phyloP scores from a whole-genome alignment of 2,888 invertebrate genomes.

The Lamellibrachia columna region DNA sequence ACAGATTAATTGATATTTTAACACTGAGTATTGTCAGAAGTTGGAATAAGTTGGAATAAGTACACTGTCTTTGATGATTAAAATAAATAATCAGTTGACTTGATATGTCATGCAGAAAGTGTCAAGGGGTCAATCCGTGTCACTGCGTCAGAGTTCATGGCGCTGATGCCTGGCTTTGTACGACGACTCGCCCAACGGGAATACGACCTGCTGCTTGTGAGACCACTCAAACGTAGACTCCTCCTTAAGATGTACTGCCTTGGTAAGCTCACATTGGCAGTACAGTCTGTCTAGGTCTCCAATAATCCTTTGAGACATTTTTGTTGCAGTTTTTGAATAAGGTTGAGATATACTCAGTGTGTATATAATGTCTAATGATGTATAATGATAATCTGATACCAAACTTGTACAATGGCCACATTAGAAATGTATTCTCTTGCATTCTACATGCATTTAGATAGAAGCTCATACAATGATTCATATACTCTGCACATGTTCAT shows the following conservation, averaged over 20 bases:
- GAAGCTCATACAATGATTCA: too few relatives aligned
- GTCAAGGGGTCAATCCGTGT: slow-evolving; percentile 56
- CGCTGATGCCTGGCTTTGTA: slow-evolving; percentile 56
- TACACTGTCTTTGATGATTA: neutral
- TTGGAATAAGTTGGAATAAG: neutral
- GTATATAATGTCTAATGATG: too few relatives aligned
- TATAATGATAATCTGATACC: too few relatives aligned
- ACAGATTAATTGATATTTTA: neutral
- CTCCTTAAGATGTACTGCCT: slow-evolving; percentile 61
- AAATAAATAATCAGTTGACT: neutral
- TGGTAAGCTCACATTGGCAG: slow-evolving; percentile 23
- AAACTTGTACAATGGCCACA: too few relatives aligned
- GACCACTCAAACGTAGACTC: slow-evolving; percentile 54
- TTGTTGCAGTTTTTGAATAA: neutral
- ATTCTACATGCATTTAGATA: too few relatives aligned
- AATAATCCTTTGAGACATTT: neutral
- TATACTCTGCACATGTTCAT: too few relatives aligned
- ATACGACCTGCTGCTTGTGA: slow-evolving; percentile 57
- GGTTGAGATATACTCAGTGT: neutral
- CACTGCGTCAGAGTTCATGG: slow-evolving; percentile 55
- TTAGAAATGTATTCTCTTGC: too few relatives aligned
- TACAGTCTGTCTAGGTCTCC: neutral
- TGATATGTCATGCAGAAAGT: slow-evolving; percentile 47
- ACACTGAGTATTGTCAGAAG: neutral
- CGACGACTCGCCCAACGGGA: slow-evolving; percentile 59